phyloP scores from a whole-genome alignment of 2,888 invertebrate genomes.

The Perdita meconis region DNA sequence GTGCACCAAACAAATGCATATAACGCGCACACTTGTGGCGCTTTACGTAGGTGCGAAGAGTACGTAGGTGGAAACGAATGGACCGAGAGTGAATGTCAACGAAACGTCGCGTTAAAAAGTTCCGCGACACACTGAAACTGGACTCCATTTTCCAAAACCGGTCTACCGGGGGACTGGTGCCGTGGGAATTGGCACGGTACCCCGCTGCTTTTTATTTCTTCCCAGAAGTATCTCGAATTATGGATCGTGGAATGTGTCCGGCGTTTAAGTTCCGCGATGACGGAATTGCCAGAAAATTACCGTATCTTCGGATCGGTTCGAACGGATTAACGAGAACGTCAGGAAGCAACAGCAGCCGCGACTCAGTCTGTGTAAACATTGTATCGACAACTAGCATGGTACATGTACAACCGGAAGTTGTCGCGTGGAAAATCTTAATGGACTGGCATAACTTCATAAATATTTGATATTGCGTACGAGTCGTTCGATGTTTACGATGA shows the following conservation, averaged over 20 bases:
- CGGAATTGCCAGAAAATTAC: constrained; percentile 3
- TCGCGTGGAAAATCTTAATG: background rate
- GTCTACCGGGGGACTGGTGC: constrained; percentile 57
- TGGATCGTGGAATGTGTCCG: constrained; percentile 29
- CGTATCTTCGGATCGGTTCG: constrained; percentile 5
- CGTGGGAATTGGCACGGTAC: constrained; percentile 69
- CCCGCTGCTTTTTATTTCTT: constrained; percentile 49
- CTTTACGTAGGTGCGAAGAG: constrained; percentile 60
- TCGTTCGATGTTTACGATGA: constrained; percentile 6
- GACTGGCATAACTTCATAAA: constrained; percentile 14
- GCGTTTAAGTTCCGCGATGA: constrained; percentile 20
- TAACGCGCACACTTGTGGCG: constrained; percentile 41
- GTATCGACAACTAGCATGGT: background rate
- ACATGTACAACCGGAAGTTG: background rate
- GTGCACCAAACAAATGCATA: constrained; percentile 42
- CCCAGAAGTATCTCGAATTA: constrained; percentile 47
- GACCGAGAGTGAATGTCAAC: constrained; percentile 69
- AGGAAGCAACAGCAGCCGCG: background rate
- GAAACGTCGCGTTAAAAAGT: constrained; percentile 67
- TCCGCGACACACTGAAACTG: constrained; percentile 61
- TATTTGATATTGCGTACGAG: constrained; percentile 1
- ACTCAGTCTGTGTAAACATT: constrained; percentile 6
- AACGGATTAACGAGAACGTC: background rate
- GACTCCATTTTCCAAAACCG: constrained; percentile 69
- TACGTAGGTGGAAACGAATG: constrained; percentile 69